A percentile compares a stretch with the other conserved stretches of the same genome.
phyloP scores from a whole-genome alignment of 2,113 vertebrate genomes.

The Rhinolophus ferrumequinum region DNA sequence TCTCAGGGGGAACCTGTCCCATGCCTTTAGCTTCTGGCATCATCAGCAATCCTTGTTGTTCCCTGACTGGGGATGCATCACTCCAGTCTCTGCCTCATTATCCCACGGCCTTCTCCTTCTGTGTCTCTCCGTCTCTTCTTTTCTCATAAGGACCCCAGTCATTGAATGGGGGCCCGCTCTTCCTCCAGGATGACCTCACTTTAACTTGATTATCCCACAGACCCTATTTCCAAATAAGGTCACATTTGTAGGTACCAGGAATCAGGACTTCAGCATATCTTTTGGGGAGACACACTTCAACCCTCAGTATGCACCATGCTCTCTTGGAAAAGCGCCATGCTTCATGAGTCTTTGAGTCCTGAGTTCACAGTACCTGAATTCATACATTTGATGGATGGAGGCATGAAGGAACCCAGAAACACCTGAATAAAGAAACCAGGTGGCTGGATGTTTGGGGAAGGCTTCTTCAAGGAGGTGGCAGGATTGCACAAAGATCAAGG shows the following conservation, averaged over 20 bases:
- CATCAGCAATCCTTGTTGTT: not conserved
- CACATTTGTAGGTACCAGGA: not conserved
- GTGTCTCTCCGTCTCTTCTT: not conserved
- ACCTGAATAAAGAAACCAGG: not conserved
- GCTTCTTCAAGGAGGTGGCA: no score
- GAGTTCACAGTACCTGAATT: not conserved
- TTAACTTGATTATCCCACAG: not conserved
- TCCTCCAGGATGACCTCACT: not conserved
- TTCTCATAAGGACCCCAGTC: not conserved
- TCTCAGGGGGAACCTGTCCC: not conserved
- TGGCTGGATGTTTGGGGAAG: not conserved
- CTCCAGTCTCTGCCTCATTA: not conserved
- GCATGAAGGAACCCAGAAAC: not conserved
- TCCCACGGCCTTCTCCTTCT: not conserved
- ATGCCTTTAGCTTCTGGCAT: not conserved
- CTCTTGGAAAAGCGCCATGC: not conserved
- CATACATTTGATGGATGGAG: not conserved
- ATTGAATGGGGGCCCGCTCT: not conserved
- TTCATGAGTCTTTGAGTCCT: not conserved
- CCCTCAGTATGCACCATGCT: not conserved
- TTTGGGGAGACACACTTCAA: not conserved
- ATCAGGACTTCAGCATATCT: not conserved
- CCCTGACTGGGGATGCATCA: not conserved
- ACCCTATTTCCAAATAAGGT: not conserved
- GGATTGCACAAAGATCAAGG: no score